Evolutionary conservation across 2,113 vertebrate genomes (phyloP).

Genomic region (Lamprotornis superbus): DNA sequence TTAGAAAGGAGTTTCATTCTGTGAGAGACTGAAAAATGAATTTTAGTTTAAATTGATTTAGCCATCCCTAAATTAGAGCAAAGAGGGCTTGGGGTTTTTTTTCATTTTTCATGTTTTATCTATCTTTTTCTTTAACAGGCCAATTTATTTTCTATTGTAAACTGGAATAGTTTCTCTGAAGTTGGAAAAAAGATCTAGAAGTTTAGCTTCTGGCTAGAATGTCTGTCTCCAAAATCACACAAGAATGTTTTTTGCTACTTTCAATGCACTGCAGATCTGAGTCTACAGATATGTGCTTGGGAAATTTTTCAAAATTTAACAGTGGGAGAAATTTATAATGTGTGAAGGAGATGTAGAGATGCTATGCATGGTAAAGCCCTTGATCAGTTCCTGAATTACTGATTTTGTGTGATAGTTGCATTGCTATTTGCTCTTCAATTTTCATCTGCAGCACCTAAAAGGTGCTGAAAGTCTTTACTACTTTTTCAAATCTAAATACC

Average conservation of each 20-base stretch:
- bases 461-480: not conserved
- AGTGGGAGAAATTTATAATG: not conserved
- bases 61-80: slow-evolving; percentile 4
- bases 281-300: not conserved
- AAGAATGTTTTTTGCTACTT: not conserved
- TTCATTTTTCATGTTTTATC: not conserved
- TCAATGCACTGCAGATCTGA: not conserved
- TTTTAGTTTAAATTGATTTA: slow-evolving; percentile 23
- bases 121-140: not conserved
- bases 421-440: not conserved
- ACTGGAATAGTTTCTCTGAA: not conserved
- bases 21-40: not conserved
- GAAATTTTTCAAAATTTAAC: not conserved
- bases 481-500: not conserved
- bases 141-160: not conserved
- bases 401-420: not conserved
- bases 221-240: not conserved
- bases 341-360: not conserved
- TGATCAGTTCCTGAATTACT: not conserved
- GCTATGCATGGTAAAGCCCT: not conserved
- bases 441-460: not conserved
- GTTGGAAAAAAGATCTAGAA: not conserved
- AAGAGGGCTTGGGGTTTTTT: not conserved
- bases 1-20: slow-evolving; percentile 12
- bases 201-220: not conserved